Percentiles rank a stretch among this genome's conserved stretches.
These are phyloP conservation scores for Chironomus tepperi DNA, from an alignment of 1,140 invertebrate genomes.

Conservation along the genomic window DNA sequence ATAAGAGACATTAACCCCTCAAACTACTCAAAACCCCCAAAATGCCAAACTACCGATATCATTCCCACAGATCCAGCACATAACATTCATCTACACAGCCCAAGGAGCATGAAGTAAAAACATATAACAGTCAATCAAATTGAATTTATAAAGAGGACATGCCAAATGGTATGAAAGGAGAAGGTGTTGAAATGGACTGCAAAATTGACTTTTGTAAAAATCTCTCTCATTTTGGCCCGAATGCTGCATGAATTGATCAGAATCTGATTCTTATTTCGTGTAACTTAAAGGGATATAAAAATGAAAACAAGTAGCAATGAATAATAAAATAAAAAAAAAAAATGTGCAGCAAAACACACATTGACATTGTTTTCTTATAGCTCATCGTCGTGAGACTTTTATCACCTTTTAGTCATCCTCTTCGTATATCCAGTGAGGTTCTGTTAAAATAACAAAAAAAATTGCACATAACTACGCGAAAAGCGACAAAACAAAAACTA, in stretches of 20 bases:
- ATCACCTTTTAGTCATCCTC: conserved; percentile 11
- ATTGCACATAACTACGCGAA: background rate
- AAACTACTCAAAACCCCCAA: too few species aligned
- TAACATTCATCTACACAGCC: too few species aligned
- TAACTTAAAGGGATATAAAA: background rate
- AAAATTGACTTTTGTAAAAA: background rate
- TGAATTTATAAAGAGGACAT: background rate
- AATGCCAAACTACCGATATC: too few species aligned
- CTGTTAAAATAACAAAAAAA: too few species aligned
- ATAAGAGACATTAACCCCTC: too few species aligned
- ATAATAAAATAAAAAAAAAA: background rate
- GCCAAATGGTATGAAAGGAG: background rate
- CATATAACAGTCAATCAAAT: conserved; percentile 20
- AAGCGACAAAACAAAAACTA: conserved; percentile 4
- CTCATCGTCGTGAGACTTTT: background rate
- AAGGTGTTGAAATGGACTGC: conserved; percentile 17
- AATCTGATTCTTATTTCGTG: background rate
- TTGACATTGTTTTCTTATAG: background rate
- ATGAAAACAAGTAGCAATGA: conserved; percentile 8
- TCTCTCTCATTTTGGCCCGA: background rate
- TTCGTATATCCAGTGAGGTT: too few species aligned
- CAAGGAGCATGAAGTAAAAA: background rate
- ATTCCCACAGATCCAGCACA: too few species aligned
- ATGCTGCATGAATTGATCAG: background rate
- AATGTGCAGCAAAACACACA: background rate